Percentiles rank a stretch among this genome's conserved stretches.
These are phyloP conservation scores for Zoanthus gigantus DNA, from an alignment of 92 coral and sea anemone genomes.

Conservation along the genomic window DNA sequence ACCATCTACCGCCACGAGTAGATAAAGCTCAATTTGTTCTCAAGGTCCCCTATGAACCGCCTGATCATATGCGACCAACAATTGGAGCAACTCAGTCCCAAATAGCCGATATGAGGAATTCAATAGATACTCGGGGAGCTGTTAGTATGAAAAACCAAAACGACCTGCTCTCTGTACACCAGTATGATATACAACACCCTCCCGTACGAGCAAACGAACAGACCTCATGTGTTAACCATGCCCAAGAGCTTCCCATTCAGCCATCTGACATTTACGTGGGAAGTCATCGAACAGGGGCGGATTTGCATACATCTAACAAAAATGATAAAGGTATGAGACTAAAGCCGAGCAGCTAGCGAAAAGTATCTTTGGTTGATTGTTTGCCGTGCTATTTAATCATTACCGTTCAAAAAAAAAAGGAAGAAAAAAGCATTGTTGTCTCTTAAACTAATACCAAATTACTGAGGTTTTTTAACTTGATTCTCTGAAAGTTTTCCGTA, in stretches of 20 bases:
- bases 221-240: neutral
- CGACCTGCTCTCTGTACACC: neutral
- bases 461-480: too few species aligned
- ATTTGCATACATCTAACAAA: neutral
- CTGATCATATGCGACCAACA: neutral
- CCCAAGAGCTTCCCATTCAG: constrained; percentile 17
- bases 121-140: neutral
- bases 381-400: neutral
- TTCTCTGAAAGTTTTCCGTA: too few species aligned
- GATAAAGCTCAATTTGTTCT: constrained; percentile 1
- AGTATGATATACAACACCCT: neutral
- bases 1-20: constrained; percentile 19
- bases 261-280: neutral
- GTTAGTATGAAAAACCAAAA: neutral
- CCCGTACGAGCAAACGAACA: constrained; percentile 2
- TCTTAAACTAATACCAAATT: too few species aligned
- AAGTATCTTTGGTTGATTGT: neutral
- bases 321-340: neutral
- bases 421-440: too few species aligned
- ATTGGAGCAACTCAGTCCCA: constrained; percentile 7
- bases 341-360: neutral
- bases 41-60: neutral
- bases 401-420: neutral
- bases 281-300: neutral
- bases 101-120: neutral